Percentiles rank a stretch among this genome's conserved stretches.
These are phyloP conservation scores for Germaria angustata DNA, from an alignment of 2,888 invertebrate genomes.

Conservation along the genomic window DNA sequence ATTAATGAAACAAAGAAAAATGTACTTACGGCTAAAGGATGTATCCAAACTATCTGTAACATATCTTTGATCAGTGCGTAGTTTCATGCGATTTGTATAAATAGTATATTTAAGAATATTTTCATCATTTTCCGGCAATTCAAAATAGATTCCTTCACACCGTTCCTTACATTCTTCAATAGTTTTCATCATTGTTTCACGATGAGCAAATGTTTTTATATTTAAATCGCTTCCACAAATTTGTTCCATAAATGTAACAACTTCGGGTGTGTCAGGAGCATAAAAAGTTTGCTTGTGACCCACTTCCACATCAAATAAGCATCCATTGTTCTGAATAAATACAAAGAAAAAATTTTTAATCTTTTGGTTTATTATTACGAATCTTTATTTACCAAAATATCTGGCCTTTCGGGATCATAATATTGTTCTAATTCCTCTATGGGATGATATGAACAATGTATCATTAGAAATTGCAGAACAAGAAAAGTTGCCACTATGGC, in stretches of 20 bases:
- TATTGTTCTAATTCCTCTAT: conserved; percentile 38
- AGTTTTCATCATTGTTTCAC: conserved; percentile 55
- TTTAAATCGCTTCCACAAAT: conserved; percentile 53
- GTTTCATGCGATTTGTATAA: conserved; percentile 60
- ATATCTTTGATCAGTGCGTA: conserved; percentile 52
- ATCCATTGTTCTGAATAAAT: conserved; percentile 46
- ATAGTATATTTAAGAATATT: conserved; percentile 42
- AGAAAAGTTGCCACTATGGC: conserved; percentile 67
- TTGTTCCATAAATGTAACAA: conserved; percentile 43
- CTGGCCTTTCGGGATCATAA: conserved; percentile 43
- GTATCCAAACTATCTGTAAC: conserved; percentile 58
- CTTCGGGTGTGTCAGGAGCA: conserved; percentile 59
- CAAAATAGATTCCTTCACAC: conserved; percentile 53
- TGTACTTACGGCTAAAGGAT: conserved; percentile 60
- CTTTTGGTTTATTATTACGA: neutral
- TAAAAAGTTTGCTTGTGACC: conserved; percentile 58
- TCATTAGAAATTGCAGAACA: conserved; percentile 67
- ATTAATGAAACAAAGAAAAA: neutral
- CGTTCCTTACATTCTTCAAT: conserved; percentile 61
- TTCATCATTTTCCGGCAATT: conserved; percentile 8
- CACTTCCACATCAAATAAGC: conserved; percentile 52
- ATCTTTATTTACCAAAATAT: conserved; percentile 39
- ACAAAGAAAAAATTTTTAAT: neutral
- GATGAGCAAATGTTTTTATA: conserved; percentile 53
- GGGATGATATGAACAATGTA: conserved; percentile 70